phyloP scores from a whole-genome alignment of 2,888 invertebrate genomes.

The Electrophaes corylata region DNA sequence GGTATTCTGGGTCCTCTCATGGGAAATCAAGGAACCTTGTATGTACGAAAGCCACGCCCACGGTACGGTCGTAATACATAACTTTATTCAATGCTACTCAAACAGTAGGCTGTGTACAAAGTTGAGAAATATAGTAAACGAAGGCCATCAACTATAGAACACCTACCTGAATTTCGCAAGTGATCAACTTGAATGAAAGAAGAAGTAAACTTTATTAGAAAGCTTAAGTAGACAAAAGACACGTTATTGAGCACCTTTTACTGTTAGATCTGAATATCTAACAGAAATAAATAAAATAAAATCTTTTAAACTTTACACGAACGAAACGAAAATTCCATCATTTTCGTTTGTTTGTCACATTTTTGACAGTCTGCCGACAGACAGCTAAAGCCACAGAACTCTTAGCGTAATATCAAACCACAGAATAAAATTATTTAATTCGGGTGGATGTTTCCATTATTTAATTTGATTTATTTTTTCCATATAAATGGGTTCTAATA shows the following conservation, averaged over 20 bases:
- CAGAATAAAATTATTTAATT: no score
- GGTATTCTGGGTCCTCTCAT: conserved; percentile 17
- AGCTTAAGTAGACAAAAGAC: not conserved
- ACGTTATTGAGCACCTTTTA: not conserved
- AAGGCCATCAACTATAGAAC: conserved; percentile 71
- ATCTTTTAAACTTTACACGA: no score
- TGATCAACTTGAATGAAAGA: conserved; percentile 34
- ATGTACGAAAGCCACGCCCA: conserved; percentile 65
- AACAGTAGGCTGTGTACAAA: conserved; percentile 63
- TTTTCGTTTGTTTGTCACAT: no score
- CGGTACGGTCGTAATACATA: conserved; percentile 59
- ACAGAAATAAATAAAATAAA: no score
- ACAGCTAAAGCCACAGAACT: no score
- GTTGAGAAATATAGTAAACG: conserved; percentile 76
- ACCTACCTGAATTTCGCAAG: conserved; percentile 50
- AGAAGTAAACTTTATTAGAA: not conserved
- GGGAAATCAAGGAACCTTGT: conserved; percentile 52
- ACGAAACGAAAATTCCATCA: no score
- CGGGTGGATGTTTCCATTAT: no score
- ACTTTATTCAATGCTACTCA: conserved; percentile 55
- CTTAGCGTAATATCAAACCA: no score
- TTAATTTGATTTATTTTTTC: no score
- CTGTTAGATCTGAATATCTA: no score
- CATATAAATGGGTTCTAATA: no score
- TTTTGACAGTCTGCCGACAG: no score